phyloP scores from a whole-genome alignment of 2,113 vertebrate genomes.

The Amblyornis subalaris region DNA sequence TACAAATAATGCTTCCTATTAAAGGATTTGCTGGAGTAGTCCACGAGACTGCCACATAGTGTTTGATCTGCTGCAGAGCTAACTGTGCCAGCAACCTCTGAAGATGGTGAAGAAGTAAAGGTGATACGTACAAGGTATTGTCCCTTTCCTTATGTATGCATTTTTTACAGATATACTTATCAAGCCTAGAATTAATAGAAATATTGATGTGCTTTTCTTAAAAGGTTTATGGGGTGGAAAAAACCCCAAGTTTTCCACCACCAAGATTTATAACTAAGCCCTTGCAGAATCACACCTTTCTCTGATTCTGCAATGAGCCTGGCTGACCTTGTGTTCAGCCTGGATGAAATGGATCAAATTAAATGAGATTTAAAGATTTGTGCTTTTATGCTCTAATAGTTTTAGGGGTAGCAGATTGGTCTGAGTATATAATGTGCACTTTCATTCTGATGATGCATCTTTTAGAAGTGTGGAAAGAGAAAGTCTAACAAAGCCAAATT shows the following conservation, averaged over 20 bases:
- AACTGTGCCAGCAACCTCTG: not conserved
- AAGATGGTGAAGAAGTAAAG: not conserved
- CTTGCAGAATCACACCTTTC: not conserved
- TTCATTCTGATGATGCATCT: not conserved
- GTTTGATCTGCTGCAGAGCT: not conserved
- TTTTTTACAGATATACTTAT: not conserved
- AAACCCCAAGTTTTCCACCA: not conserved
- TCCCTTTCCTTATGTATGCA: not conserved
- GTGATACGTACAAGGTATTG: not conserved
- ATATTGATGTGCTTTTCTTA: not conserved
- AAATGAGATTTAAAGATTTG: not conserved
- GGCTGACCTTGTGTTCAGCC: not conserved
- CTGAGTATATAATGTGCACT: not conserved
- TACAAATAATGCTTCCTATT: not conserved
- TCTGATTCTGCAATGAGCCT: not conserved
- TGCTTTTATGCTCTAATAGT: not conserved
- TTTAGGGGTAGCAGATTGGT: not conserved
- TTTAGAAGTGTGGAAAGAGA: not conserved
- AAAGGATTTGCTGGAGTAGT: slow-evolving; percentile 15
- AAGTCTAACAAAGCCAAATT: not conserved
- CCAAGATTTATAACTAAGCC: not conserved
- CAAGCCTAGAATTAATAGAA: not conserved
- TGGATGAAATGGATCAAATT: not conserved
- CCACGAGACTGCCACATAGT: not conserved
- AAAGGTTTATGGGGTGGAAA: not conserved